A percentile compares a stretch with the other conserved stretches of the same genome.
Conservation (phyloP, 2,888 invertebrate genomes). For the Petrophora chlorosata region DNA sequence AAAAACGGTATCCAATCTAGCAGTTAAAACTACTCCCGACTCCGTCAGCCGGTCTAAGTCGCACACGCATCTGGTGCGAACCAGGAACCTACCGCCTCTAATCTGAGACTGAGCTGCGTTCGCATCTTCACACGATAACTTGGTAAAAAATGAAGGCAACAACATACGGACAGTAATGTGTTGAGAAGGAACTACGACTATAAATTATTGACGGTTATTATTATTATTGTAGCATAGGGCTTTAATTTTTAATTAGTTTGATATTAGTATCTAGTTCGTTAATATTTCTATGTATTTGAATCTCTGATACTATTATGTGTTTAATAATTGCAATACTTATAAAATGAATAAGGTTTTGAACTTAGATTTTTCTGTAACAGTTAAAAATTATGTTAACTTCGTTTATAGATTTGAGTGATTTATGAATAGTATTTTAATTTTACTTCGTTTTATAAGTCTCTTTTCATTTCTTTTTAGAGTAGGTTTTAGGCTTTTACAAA, state of each 20-base stretch:
- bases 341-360: not conserved
- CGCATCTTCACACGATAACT: too few relatives aligned
- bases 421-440: slow-evolving; percentile 34
- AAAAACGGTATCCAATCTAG: slow-evolving; percentile 52
- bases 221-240: slow-evolving; percentile 32
- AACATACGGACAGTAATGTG: slow-evolving; percentile 8
- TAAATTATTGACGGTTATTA: slow-evolving; percentile 11
- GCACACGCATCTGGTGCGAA: slow-evolving; percentile 64
- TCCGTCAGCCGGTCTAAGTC: slow-evolving; percentile 70
- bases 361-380: not conserved
- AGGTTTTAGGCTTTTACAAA: slow-evolving; percentile 28
- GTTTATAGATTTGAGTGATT: slow-evolving; percentile 32
- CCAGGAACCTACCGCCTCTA: slow-evolving; percentile 69
- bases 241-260: slow-evolving; percentile 41
- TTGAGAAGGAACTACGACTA: slow-evolving; percentile 8
- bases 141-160: too few relatives aligned
- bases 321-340: not conserved
- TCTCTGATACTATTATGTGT: slow-evolving; percentile 31
- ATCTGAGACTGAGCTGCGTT: slow-evolving; percentile 46
- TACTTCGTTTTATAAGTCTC: slow-evolving; percentile 26
- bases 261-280: too few relatives aligned
- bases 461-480: slow-evolving; percentile 24
- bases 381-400: not conserved
- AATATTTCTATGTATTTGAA: slow-evolving; percentile 49
- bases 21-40: slow-evolving; percentile 60